Conservation (phyloP, 2,113 vertebrate species). For the Polypterus senegalus region DNA sequence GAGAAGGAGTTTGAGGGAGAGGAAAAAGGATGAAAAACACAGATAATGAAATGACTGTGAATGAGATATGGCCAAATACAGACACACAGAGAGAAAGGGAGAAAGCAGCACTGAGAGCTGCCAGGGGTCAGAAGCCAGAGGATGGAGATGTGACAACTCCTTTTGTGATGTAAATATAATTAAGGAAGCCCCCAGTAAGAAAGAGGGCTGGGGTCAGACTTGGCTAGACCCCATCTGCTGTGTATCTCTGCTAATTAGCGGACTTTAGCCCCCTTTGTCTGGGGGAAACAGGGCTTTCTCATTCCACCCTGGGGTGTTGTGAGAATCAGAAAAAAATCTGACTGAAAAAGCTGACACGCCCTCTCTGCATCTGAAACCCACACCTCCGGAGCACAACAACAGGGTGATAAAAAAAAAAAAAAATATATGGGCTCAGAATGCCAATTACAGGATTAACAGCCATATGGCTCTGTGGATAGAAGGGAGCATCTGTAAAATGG, state of each 20-base stretch:
- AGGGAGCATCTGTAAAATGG: slow-evolving; percentile 56
- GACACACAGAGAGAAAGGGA: background rate
- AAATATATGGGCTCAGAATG: slow-evolving; percentile 34
- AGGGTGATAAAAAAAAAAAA: background rate
- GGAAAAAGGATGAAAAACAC: slow-evolving; percentile 31
- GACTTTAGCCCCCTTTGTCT: no score
- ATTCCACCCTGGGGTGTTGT: slow-evolving; percentile 30
- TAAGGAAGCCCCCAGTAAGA: slow-evolving; percentile 36
- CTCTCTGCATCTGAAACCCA: slow-evolving; percentile 17
- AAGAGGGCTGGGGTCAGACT: slow-evolving; percentile 42
- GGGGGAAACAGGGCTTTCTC: slow-evolving; percentile 32
- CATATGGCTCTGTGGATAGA: slow-evolving; percentile 63
- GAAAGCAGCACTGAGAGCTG: background rate
- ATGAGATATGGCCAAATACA: background rate
- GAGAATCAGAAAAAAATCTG: slow-evolving; percentile 5
- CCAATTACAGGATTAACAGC: slow-evolving; percentile 65
- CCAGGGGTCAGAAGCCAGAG: slow-evolving; percentile 58
- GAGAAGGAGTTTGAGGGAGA: slow-evolving; percentile 21
- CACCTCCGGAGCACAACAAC: background rate
- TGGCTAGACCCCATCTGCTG: slow-evolving; percentile 61
- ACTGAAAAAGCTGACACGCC: slow-evolving; percentile 30
- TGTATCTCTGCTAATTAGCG: slow-evolving; percentile 55
- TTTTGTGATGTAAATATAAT: slow-evolving; percentile 74
- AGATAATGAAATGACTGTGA: slow-evolving; percentile 27
- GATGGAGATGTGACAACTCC: slow-evolving; percentile 41